phyloP scores from a whole-genome alignment of 37 sponge, comb jelly and placozoan species.

The Dysidea cf. avara region DNA sequence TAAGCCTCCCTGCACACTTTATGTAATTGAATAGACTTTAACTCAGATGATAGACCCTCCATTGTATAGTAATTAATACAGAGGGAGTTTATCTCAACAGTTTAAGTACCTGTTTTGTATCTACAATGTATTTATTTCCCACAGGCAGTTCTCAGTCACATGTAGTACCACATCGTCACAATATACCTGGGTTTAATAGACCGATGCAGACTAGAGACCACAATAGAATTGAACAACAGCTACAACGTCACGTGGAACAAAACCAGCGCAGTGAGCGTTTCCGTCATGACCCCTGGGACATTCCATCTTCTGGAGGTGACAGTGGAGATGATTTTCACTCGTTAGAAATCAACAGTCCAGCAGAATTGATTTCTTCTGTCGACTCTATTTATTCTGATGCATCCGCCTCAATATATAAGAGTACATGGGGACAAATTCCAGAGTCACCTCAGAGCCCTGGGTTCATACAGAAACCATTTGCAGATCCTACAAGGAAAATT shows the following conservation, averaged over 20 bases:
- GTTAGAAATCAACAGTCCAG: conserved; percentile 17
- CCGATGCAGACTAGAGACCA: conserved; percentile 46
- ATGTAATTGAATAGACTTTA: too few relatives aligned
- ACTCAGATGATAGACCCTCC: too few relatives aligned
- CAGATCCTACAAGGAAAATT: neutral
- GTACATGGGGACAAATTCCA: conserved; percentile 26
- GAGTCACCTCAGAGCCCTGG: conserved; percentile 22
- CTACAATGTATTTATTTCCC: too few relatives aligned
- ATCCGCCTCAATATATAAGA: conserved; percentile 22
- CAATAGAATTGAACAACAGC: conserved; percentile 43
- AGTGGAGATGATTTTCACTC: conserved; percentile 42
- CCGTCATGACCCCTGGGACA: conserved; percentile 45
- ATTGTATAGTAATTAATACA: too few relatives aligned
- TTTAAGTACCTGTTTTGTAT: too few relatives aligned
- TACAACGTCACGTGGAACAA: conserved; percentile 21
- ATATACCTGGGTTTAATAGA: conserved; percentile 28
- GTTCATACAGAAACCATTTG: neutral
- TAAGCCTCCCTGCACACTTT: too few relatives aligned
- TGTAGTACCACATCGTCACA: too few relatives aligned
- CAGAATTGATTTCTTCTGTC: neutral
- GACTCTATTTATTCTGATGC: neutral
- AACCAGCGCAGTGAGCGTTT: conserved; percentile 18
- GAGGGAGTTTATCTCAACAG: too few relatives aligned
- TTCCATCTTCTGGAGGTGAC: neutral
- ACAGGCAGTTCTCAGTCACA: too few relatives aligned